Evolutionary conservation across 2,113 vertebrate species (phyloP).

Genomic region (Anguilla rostrata): DNA sequence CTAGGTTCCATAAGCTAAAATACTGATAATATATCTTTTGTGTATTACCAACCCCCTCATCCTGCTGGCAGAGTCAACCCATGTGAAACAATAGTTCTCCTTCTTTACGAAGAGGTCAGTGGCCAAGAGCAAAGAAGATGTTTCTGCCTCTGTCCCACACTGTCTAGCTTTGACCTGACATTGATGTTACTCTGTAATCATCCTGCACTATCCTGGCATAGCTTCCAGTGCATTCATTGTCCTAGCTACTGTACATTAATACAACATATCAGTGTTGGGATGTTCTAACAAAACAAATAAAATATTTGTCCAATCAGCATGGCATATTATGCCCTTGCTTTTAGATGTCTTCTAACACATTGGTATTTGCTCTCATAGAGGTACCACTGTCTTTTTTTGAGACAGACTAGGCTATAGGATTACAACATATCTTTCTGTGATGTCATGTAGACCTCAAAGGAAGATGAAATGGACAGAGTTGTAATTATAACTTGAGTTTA

Average conservation of each 20-base stretch:
- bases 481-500: slow-evolving; percentile 41
- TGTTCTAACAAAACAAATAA: not conserved
- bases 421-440: slow-evolving; percentile 36
- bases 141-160: slow-evolving; percentile 5
- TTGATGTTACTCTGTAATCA: not conserved
- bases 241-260: not conserved
- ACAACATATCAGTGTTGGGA: not conserved
- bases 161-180: not conserved
- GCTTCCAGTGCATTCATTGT: not conserved
- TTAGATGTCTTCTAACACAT: not conserved
- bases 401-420: slow-evolving; percentile 5
- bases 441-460: slow-evolving; percentile 44
- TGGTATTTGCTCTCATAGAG: not conserved
- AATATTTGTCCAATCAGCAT: not conserved
- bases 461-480: slow-evolving; percentile 37
- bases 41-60: not conserved
- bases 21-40: slow-evolving; percentile 6
- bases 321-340: not conserved
- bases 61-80: not conserved
- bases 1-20: not conserved
- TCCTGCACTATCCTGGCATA: not conserved
- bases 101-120: not conserved
- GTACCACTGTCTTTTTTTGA: not conserved
- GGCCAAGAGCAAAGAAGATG: not conserved
- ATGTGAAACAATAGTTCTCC: slow-evolving; percentile 7